These are phyloP conservation scores for Mimumesa dahlbomi DNA, from an alignment of 2,888 invertebrate species.

Conservation along the genomic window DNA sequence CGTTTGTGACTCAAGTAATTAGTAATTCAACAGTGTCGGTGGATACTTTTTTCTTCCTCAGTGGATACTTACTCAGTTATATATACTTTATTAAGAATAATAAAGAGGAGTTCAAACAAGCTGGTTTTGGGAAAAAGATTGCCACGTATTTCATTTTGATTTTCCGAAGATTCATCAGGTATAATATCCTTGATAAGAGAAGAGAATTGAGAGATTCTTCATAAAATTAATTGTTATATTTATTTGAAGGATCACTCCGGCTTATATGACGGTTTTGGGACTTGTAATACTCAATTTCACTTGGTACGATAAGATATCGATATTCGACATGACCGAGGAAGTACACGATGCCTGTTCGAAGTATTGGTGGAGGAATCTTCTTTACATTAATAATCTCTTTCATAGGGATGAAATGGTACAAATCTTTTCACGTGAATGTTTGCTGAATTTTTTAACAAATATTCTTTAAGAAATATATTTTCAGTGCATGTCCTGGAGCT, in stretches of 20 bases:
- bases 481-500: conserved; percentile 81
- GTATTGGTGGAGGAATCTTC: conserved; percentile 82
- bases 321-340: conserved; percentile 76
- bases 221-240: background rate
- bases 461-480: conserved; percentile 12
- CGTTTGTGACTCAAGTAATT: conserved; percentile 77
- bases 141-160: conserved; percentile 63
- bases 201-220: background rate
- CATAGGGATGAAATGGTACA: conserved; percentile 77
- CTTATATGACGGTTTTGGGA: conserved; percentile 79
- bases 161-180: conserved; percentile 80
- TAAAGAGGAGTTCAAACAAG: conserved; percentile 46
- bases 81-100: conserved; percentile 63
- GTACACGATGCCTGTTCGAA: conserved; percentile 79
- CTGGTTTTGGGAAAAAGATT: conserved; percentile 46
- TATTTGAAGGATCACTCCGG: conserved; percentile 79
- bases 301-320: conserved; percentile 77
- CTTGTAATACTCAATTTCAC: conserved; percentile 78
- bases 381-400: conserved; percentile 81
- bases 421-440: background rate
- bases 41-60: conserved; percentile 81
- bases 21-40: conserved; percentile 81
- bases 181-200: background rate
- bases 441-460: background rate
- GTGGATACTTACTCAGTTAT: conserved; percentile 74